Conservation (phyloP, 2,797 vertebrate species). For the Poecilia gillii region DNA sequence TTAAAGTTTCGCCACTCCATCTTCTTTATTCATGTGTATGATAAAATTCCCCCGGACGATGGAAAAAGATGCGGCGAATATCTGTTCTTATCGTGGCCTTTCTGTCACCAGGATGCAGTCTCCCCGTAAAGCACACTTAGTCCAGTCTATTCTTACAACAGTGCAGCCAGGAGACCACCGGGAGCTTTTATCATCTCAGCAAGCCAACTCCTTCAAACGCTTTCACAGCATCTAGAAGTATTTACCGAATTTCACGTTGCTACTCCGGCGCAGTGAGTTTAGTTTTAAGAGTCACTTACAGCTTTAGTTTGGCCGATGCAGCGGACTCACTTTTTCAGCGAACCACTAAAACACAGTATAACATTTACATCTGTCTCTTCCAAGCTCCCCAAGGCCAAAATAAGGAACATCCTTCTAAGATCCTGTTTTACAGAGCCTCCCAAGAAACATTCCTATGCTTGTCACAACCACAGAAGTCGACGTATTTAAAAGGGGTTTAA, state of each 20-base stretch:
- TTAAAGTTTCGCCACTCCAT: conserved; percentile 51
- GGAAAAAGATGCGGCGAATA: conserved; percentile 49
- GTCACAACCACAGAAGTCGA: not conserved
- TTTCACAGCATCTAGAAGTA: not conserved
- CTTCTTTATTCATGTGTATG: conserved; percentile 56
- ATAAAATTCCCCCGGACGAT: conserved; percentile 33
- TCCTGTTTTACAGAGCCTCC: not conserved
- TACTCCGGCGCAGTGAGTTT: not conserved
- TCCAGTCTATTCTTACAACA: conserved; percentile 9
- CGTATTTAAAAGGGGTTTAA: not conserved
- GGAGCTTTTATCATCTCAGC: not conserved
- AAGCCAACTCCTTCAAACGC: not conserved
- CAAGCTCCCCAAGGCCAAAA: not conserved
- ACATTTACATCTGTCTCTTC: not conserved
- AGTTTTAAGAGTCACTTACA: not conserved
- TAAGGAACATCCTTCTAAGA: not conserved
- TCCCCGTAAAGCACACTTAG: conserved; percentile 33
- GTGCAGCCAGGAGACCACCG: not conserved
- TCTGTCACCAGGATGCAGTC: conserved; percentile 24
- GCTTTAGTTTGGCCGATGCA: not conserved
- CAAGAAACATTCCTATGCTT: not conserved
- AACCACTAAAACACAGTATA: not conserved
- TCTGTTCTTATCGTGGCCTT: conserved; percentile 19
- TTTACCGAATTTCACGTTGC: not conserved
- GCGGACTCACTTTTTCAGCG: not conserved